Conservation (phyloP, 2,113 vertebrate genomes). For the Barbus barbus region DNA sequence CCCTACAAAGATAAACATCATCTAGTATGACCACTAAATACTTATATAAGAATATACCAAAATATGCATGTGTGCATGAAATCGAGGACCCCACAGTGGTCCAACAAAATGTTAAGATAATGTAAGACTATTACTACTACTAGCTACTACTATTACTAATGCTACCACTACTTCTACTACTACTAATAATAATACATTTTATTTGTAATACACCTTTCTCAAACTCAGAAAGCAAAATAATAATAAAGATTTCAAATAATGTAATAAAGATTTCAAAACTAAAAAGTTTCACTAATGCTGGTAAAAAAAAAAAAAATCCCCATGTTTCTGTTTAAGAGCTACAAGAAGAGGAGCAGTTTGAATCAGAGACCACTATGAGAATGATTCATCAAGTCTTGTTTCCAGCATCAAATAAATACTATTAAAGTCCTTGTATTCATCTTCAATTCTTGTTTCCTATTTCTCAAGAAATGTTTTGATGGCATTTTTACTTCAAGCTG, state of each 20-base stretch:
- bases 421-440: not conserved
- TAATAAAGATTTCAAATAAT: not conserved
- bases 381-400: constrained; percentile 35
- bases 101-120: not conserved
- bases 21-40: not conserved
- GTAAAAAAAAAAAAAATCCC: not conserved
- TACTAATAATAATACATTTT: not conserved
- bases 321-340: constrained; percentile 17
- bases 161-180: not conserved
- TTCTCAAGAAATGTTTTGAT: not conserved
- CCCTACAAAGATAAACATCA: not conserved
- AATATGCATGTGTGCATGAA: not conserved
- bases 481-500: not conserved
- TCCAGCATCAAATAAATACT: not conserved
- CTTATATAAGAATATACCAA: not conserved
- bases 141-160: no score
- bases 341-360: not conserved
- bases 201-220: not conserved
- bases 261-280: not conserved
- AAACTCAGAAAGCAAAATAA: not conserved
- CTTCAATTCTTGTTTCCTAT: not conserved
- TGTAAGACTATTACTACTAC: not conserved
- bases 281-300: not conserved
- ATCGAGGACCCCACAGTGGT: not conserved
- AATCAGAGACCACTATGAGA: constrained; percentile 29